These are phyloP conservation scores for Cerastis rubricosa DNA, from an alignment of 2,888 invertebrate genomes.

Conservation along the genomic window DNA sequence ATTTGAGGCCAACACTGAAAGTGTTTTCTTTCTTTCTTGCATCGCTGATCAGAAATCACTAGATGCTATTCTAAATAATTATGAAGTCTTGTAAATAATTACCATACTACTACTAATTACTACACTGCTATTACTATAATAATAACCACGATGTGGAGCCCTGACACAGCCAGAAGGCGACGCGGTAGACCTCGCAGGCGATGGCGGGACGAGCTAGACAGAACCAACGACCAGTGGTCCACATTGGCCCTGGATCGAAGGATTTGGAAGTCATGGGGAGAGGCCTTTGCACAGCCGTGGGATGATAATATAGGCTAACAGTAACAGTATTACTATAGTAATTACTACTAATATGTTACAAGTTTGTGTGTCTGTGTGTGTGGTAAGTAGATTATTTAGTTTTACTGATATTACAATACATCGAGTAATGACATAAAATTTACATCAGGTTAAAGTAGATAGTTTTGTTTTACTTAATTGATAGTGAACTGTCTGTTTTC, in stretches of 20 bases:
- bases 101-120: no score
- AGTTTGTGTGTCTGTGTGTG: not conserved
- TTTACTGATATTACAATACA: not conserved
- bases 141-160: no score
- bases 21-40: not conserved
- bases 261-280: no score
- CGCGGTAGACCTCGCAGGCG: no score
- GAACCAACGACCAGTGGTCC: no score
- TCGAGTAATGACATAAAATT: not conserved
- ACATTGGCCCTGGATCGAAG: no score
- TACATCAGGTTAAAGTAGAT: not conserved
- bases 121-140: no score
- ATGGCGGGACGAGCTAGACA: no score
- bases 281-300: no score
- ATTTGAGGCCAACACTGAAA: not conserved
- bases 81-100: not conserved
- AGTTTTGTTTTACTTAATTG: not conserved
- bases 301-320: no score
- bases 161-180: no score
- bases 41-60: not conserved
- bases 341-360: constrained; percentile 1
- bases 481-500: not conserved
- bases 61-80: not conserved
- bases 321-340: no score
- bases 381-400: not conserved